Conservation (phyloP, 2,797 vertebrate species). For the Myioborus melanocephalus region DNA sequence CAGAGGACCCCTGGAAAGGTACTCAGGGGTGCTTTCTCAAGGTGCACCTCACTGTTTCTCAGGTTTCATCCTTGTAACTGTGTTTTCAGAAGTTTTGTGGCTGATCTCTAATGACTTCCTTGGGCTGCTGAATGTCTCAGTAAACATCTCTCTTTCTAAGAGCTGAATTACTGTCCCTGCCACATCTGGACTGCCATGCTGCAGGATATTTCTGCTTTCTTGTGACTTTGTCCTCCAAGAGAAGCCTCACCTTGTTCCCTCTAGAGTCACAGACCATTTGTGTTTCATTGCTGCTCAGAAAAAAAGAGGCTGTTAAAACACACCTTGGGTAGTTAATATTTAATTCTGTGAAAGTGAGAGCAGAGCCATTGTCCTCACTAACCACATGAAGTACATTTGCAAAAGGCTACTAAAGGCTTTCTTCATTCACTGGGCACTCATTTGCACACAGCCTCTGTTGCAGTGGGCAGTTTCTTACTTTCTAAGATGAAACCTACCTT, state of each 20-base stretch:
- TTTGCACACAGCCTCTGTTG: neutral
- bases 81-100: neutral
- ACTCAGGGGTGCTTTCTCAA: neutral
- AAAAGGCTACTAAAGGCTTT: slow-evolving; percentile 6
- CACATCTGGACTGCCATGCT: neutral
- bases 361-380: slow-evolving; percentile 34
- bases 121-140: neutral
- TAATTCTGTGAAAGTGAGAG: slow-evolving; percentile 42
- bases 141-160: neutral
- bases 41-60: neutral
- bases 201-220: neutral
- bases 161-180: neutral
- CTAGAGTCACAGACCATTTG: neutral
- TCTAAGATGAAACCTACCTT: neutral
- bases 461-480: neutral
- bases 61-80: neutral
- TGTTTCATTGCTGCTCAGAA: neutral
- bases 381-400: slow-evolving; percentile 28
- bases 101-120: neutral
- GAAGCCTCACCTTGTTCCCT: neutral
- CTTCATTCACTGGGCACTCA: neutral
- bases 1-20: neutral
- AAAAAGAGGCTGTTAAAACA: neutral
- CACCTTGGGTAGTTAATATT: neutral
- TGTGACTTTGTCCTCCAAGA: neutral